Percentiles rank a stretch among this genome's conserved stretches.
Conservation (phyloP, 2,888 invertebrate species). For the Epistrophella euchroma region DNA sequence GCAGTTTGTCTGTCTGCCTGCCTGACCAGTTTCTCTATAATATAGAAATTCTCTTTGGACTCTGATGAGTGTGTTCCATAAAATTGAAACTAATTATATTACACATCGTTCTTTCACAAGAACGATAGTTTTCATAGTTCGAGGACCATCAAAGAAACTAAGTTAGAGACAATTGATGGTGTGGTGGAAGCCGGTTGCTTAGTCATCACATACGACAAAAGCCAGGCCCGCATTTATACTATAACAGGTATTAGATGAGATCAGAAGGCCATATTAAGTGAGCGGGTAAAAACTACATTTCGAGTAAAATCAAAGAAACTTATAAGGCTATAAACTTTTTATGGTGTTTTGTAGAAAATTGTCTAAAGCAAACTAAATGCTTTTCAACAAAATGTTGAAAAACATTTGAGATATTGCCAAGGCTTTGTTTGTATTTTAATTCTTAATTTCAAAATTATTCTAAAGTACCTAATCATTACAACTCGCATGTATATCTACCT, state of each 20-base stretch:
- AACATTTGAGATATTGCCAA: too few species aligned
- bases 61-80: slow-evolving; percentile 58
- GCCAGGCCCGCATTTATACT: background rate
- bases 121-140: slow-evolving; percentile 71
- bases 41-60: background rate
- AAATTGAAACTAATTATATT: slow-evolving; percentile 76
- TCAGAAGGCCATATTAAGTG: too few species aligned
- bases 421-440: too few species aligned
- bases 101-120: slow-evolving; percentile 71
- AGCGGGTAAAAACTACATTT: too few species aligned
- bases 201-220: slow-evolving; percentile 58
- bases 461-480: too few species aligned
- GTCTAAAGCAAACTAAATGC: too few species aligned
- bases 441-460: too few species aligned
- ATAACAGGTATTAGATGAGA: background rate
- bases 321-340: too few species aligned
- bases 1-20: slow-evolving; percentile 5
- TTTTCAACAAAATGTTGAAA: too few species aligned
- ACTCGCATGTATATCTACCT: too few species aligned
- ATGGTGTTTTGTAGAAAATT: too few species aligned
- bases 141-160: slow-evolving; percentile 41
- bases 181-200: slow-evolving; percentile 53
- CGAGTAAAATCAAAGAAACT: too few species aligned
- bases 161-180: slow-evolving; percentile 68
- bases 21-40: background rate